Conservation (phyloP, 2,888 invertebrate species). For the Nemoura dubitans region DNA sequence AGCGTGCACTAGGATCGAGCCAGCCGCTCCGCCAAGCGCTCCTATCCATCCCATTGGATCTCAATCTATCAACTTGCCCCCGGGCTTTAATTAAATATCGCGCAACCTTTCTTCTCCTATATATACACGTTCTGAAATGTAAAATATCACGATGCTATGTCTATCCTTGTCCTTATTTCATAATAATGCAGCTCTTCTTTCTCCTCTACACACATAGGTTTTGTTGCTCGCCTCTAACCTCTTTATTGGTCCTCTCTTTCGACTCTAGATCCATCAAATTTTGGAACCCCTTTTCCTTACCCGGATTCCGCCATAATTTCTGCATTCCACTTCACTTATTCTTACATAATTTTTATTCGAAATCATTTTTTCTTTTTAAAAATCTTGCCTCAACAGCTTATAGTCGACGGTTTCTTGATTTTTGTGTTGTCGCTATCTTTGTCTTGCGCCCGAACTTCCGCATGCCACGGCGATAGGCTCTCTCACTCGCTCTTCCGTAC, state of each 20-base stretch:
- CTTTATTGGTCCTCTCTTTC: conserved; percentile 38
- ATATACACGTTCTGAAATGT: conserved; percentile 53
- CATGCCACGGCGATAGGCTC: background rate
- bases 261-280: conserved; percentile 18
- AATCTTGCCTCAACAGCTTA: conserved; percentile 22
- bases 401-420: conserved; percentile 32
- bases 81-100: conserved; percentile 50
- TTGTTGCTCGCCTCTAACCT: conserved; percentile 4
- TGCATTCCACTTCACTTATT: conserved; percentile 38
- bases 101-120: conserved; percentile 38
- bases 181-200: conserved; percentile 17
- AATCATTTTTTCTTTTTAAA: conserved; percentile 19
- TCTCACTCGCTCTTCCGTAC: conserved; percentile 40
- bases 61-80: conserved; percentile 50
- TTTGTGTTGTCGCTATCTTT: background rate
- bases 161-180: conserved; percentile 44
- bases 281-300: background rate
- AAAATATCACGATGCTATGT: conserved; percentile 57
- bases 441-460: background rate
- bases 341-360: conserved; percentile 38
- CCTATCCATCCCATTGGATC: conserved; percentile 48
- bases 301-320: conserved; percentile 22
- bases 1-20: conserved; percentile 20
- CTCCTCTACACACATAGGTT: conserved; percentile 27
- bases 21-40: conserved; percentile 21